Percentiles rank a stretch among this genome's conserved stretches.
These are phyloP conservation scores for Halesus radiatus DNA, from an alignment of 1,140 invertebrate species.

Conservation along the genomic window DNA sequence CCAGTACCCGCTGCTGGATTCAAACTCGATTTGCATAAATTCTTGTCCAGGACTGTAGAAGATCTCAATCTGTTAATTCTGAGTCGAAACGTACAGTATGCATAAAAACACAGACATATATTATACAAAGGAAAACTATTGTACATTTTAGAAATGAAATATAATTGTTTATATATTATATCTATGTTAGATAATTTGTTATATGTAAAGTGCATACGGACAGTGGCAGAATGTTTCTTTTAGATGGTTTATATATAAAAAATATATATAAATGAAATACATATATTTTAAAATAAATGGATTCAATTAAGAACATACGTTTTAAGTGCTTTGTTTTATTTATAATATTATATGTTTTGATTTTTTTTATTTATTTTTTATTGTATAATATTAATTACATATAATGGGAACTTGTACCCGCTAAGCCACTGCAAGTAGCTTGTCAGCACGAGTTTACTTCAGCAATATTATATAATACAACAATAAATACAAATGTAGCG, in stretches of 20 bases:
- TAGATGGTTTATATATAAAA: slow-evolving; percentile 22
- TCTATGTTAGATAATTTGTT: slow-evolving; percentile 20
- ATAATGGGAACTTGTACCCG: no score
- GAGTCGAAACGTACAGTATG: neutral
- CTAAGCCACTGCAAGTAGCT: no score
- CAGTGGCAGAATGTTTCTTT: slow-evolving; percentile 16
- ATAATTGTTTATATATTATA: slow-evolving; percentile 18
- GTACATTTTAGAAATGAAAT: slow-evolving; percentile 21
- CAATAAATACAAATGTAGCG: no score
- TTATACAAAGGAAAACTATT: slow-evolving; percentile 4
- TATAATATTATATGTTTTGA: neutral
- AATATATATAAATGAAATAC: slow-evolving; percentile 16
- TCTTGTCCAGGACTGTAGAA: neutral
- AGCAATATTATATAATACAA: no score
- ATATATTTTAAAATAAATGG: slow-evolving; percentile 31
- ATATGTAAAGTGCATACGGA: slow-evolving; percentile 2
- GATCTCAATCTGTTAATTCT: neutral
- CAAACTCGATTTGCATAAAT: neutral
- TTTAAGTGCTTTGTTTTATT: slow-evolving; percentile 9
- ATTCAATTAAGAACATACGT: slow-evolving; percentile 15
- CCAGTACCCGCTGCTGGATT: neutral
- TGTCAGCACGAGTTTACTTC: no score
- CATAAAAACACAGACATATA: neutral
- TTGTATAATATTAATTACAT: no score
- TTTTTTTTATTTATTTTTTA: no score